Evolutionary conservation across 2,113 vertebrate genomes (phyloP).

Genomic region (Chlamydotis undulata): DNA sequence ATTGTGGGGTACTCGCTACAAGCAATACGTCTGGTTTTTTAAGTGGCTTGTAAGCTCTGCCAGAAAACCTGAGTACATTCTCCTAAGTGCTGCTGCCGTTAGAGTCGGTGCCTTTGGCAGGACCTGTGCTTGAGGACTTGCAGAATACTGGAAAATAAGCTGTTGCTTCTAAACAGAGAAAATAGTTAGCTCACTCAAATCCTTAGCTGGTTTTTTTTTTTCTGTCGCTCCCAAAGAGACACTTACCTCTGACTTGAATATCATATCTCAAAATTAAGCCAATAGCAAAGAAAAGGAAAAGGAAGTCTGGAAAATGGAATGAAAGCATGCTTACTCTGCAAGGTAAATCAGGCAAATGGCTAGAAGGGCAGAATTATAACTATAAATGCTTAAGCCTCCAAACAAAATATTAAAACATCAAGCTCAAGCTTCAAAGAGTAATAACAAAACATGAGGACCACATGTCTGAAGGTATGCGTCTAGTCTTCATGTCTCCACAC

Average conservation of each 20-base stretch:
- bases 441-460: background rate
- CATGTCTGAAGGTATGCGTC: background rate
- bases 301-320: background rate
- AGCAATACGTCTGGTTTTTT: background rate
- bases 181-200: background rate
- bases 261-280: conserved; percentile 5
- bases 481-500: background rate
- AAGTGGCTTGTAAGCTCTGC: background rate
- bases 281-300: background rate
- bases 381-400: background rate
- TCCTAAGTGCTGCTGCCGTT: background rate
- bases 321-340: background rate
- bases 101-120: background rate
- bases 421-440: conserved; percentile 1
- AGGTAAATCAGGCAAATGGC: background rate
- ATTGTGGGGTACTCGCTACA: background rate
- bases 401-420: conserved; percentile 10
- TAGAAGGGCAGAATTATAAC: conserved; percentile 8
- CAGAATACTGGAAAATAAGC: background rate
- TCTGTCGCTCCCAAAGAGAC: background rate
- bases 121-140: background rate
- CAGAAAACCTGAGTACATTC: conserved; percentile 6
- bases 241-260: background rate
- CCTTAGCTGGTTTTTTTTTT: background rate
- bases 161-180: conserved; percentile 1